Percentiles rank a stretch among this genome's conserved stretches.
These are phyloP conservation scores for Silvanus unidentatus DNA, from an alignment of 2,888 invertebrate genomes.

Conservation along the genomic window DNA sequence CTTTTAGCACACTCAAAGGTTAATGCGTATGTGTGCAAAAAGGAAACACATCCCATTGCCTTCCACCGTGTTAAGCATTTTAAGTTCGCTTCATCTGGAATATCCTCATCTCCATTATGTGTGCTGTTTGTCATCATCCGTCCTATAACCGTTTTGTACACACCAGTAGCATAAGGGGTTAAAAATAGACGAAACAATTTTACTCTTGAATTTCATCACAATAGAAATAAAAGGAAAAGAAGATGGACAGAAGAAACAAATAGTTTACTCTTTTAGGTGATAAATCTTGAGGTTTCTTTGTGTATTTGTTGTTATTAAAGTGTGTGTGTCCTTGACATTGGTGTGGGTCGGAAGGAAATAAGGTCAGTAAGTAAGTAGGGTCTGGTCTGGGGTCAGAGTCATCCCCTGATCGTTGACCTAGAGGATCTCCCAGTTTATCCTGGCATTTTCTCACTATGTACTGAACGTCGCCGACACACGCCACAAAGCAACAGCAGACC, in stretches of 20 bases:
- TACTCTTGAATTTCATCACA: background rate
- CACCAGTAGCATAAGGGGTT: too few relatives aligned
- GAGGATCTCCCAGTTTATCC: constrained; percentile 31
- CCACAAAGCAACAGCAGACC: background rate
- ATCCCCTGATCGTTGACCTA: constrained; percentile 45
- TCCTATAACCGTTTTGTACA: too few relatives aligned
- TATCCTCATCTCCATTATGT: constrained; percentile 21
- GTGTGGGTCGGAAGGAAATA: constrained; percentile 28
- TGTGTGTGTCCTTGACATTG: constrained; percentile 26
- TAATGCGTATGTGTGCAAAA: constrained; percentile 44
- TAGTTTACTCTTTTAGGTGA: background rate
- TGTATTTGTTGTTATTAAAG: too few relatives aligned
- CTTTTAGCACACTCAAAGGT: constrained; percentile 42
- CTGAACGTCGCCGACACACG: background rate
- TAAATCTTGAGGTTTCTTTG: too few relatives aligned
- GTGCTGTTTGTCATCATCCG: constrained; percentile 16
- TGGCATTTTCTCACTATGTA: constrained; percentile 1
- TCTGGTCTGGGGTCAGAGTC: constrained; percentile 41
- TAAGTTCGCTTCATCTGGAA: constrained; percentile 39
- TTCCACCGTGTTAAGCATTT: constrained; percentile 40
- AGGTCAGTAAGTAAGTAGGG: constrained; percentile 42
- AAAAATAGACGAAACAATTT: constrained; percentile 7
- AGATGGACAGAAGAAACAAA: background rate
- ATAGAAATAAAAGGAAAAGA: background rate
- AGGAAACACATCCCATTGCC: constrained; percentile 43